Evolutionary conservation across 2,113 vertebrate genomes (phyloP), one percentile per base, ranked within the genome.

Genomic region (Arenaria interpres): DNA sequence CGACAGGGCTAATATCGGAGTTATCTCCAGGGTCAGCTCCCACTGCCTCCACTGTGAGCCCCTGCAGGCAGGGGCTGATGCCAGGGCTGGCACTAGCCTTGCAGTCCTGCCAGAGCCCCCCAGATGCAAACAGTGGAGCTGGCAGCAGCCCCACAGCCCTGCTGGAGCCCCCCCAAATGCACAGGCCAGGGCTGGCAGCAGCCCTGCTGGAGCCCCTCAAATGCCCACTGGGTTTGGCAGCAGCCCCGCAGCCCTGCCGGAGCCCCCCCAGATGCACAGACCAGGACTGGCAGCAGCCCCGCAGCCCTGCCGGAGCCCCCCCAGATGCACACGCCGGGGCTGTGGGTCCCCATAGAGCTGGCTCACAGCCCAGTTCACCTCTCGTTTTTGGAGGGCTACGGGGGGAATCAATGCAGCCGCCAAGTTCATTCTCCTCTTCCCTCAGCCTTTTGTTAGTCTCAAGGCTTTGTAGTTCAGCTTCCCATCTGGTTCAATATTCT

Each of bases 31-130:
- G 27, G 27, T 21, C 43, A 59, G 57, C 15, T 25, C 33, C 21
- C 1, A 2, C 4, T 2, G 32, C 18, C 66, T 27, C 7, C 0
- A 39, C 46, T 2, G 0, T 11, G 17, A 84, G 53, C 39, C n/a
- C 79, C 39, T 16, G 45, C 1, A 0, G 28, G n/a, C 46, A 35
- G 39, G 28, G n/a, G 28, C n/a, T 62, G 33, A 24, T 10, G 9
- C n/a, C 33, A 37, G 33, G 15, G 5, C 71, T 39, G 19, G 41
- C 43, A 48, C 48, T 60, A 41, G 24, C 30, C 35, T 54, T 14
- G 2, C 43, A 14, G 46, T 4, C 76, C 62, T 8, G 16, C 20
- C 2, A 2, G 50, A 69, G 45, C 45, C 45, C 45, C 22, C 14
- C 21, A 60, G 8, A n/a, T 9, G 4, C 12, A 33, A 20, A n/a